Evolutionary conservation across 1,140 invertebrate species (phyloP).

Genomic region (Hylyphantes graminicola): DNA sequence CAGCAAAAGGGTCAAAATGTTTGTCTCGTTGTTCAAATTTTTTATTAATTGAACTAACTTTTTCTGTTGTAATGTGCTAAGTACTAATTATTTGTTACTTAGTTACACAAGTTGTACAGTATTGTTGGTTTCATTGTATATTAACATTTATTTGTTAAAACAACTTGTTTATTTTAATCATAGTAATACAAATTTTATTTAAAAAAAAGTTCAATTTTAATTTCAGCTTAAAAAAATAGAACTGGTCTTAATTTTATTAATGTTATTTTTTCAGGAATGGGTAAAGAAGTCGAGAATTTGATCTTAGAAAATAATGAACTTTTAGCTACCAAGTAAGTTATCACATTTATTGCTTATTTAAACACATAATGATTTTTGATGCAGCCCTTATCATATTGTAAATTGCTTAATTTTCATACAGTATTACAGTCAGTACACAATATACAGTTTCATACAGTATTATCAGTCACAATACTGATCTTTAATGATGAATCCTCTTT

Average conservation of each 20-base stretch:
- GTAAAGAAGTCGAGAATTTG: slow-evolving; percentile 98
- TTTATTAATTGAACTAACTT: too few species aligned
- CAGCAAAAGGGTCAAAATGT: too few species aligned
- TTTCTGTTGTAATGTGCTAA: too few species aligned
- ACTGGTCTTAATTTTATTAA: neutral
- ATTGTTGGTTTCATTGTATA: too few species aligned
- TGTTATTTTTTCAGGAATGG: slow-evolving; percentile 83
- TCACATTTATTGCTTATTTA: neutral
- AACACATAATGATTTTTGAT: neutral
- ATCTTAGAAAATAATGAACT: slow-evolving; percentile 99
- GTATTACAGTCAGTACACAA: neutral
- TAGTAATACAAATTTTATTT: too few species aligned
- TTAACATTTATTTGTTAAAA: too few species aligned
- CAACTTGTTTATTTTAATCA: too few species aligned
- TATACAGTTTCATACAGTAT: neutral
- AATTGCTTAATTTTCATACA: neutral
- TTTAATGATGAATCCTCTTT: neutral
- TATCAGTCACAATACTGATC: neutral
- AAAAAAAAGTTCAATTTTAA: neutral
- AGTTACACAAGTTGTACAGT: too few species aligned
- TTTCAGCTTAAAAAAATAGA: neutral
- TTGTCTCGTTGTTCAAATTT: too few species aligned
- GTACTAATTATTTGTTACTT: too few species aligned
- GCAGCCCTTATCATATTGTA: neutral
- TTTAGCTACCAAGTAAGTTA: slow-evolving; percentile 83